Conservation (phyloP, 2,888 invertebrate genomes). For the Pammene aurita region DNA sequence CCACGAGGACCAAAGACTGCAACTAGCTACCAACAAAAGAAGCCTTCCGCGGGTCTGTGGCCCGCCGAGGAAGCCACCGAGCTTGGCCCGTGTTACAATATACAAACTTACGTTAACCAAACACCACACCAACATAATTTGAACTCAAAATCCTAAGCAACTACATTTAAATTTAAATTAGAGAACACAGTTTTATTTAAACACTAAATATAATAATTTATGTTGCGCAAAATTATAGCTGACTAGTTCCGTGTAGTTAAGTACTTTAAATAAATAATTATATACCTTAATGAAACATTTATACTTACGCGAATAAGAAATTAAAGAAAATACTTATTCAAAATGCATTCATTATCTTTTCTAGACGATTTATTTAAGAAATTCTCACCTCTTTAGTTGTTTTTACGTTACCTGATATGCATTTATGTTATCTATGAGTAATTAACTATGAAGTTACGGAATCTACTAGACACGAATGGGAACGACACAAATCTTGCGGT, state of each 20-base stretch:
- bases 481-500: constrained; percentile 72
- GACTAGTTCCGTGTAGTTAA: constrained; percentile 84
- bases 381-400: constrained; percentile 62
- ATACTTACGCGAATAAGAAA: constrained; percentile 76
- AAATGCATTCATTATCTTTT: constrained; percentile 69
- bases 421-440: constrained; percentile 73
- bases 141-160: constrained; percentile 78
- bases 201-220: constrained; percentile 73
- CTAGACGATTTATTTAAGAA: constrained; percentile 68
- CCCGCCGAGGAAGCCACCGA: neutral
- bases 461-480: constrained; percentile 70
- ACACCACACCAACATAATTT: constrained; percentile 82
- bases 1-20: constrained; percentile 13
- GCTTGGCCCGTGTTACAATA: constrained; percentile 30
- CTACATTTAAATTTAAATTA: constrained; percentile 66
- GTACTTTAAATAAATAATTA: constrained; percentile 82
- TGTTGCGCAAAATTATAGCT: constrained; percentile 83
- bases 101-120: constrained; percentile 71
- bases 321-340: constrained; percentile 58
- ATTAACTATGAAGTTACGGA: constrained; percentile 72
- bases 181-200: constrained; percentile 78
- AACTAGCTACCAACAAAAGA: neutral
- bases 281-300: constrained; percentile 79
- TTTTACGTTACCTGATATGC: constrained; percentile 68
- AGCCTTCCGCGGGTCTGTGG: constrained; percentile 4